phyloP scores from a whole-genome alignment of 1,140 invertebrate genomes.

The Apocrypta bakeri region DNA sequence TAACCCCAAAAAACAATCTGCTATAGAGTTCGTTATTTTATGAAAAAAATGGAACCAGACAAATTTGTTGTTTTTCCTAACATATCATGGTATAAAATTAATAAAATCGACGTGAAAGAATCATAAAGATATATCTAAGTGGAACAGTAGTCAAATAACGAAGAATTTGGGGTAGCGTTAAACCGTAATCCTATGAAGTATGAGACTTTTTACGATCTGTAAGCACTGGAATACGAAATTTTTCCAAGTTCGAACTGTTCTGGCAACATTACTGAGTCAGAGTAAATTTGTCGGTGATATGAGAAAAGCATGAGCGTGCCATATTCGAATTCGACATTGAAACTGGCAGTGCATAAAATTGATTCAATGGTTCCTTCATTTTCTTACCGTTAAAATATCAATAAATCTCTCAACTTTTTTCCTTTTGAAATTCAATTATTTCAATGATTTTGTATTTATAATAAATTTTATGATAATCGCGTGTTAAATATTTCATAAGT shows the following conservation, averaged over 20 bases:
- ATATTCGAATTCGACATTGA: neutral
- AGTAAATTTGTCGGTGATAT: neutral
- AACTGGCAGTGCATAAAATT: neutral
- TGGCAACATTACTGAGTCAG: neutral
- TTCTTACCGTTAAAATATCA: neutral
- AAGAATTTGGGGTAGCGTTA: neutral
- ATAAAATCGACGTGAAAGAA: too few relatives aligned
- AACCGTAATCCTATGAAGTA: neutral
- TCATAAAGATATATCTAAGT: too few relatives aligned
- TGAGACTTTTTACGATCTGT: slow-evolving; percentile 4
- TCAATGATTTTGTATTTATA: too few relatives aligned
- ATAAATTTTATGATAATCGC: too few relatives aligned
- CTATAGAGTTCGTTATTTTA: too few relatives aligned
- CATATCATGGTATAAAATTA: too few relatives aligned
- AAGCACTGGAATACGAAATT: slow-evolving; percentile 29
- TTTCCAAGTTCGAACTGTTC: neutral
- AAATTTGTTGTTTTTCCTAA: too few relatives aligned
- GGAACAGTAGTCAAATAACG: neutral
- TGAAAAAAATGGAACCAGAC: too few relatives aligned
- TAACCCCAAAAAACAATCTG: too few relatives aligned
- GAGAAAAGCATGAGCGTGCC: neutral
- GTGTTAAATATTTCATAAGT: too few relatives aligned
- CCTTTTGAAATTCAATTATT: too few relatives aligned
- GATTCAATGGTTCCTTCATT: neutral
- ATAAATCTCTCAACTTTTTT: too few relatives aligned